phyloP scores from a whole-genome alignment of 2,797 vertebrate genomes.

The Sternotherus odoratus region DNA sequence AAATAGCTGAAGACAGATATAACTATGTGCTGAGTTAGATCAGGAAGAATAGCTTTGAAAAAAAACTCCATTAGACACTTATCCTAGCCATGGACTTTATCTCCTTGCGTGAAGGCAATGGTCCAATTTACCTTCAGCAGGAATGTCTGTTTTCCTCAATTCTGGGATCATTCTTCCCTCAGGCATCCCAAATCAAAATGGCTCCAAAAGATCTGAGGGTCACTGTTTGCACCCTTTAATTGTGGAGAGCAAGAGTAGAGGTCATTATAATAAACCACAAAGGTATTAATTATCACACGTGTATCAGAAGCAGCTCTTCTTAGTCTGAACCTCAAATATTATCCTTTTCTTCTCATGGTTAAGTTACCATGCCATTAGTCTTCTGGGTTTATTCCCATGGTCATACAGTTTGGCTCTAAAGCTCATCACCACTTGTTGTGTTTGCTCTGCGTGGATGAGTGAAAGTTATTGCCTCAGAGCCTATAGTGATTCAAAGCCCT shows the following conservation, averaged over 20 bases:
- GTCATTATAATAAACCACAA: neutral
- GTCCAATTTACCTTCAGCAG: neutral
- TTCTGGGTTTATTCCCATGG: neutral
- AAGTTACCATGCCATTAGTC: neutral
- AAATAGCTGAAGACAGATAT: neutral
- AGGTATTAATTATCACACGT: neutral
- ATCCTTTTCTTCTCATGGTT: rapidly evolving
- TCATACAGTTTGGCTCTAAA: neutral
- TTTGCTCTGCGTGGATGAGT: slow-evolving; percentile 6
- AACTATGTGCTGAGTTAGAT: neutral
- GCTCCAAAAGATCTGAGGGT: neutral
- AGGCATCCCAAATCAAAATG: neutral
- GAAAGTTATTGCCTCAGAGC: slow-evolving; percentile 32
- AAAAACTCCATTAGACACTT: neutral
- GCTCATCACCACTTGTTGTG: neutral
- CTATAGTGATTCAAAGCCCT: slow-evolving; percentile 21
- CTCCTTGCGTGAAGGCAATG: neutral
- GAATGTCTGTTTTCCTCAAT: neutral
- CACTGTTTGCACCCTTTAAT: neutral
- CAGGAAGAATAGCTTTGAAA: neutral
- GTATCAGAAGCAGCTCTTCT: neutral
- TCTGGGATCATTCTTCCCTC: neutral
- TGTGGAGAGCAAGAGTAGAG: neutral
- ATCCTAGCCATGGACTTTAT: neutral
- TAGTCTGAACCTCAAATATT: neutral